Base-by-base conservation (phyloP, 2,888 invertebrate species). In the Watsonalla cultraria region DNA sequence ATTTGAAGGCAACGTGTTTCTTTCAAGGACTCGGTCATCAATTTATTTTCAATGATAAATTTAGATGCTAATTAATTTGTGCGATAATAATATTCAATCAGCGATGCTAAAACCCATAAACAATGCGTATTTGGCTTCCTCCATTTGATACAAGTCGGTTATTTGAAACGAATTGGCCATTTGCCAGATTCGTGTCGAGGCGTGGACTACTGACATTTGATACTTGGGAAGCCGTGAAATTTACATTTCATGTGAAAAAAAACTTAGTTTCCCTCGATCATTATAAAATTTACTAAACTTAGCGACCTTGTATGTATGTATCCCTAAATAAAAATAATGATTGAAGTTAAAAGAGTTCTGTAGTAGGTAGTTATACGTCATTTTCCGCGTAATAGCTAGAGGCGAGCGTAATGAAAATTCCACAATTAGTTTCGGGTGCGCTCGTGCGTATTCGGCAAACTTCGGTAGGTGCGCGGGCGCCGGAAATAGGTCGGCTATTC, bases 401-500 rank as follows among this genome's bases (percentile, higher is more conserved):
- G 61, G 71, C 59, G 68, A 70, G 68, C 70, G 75, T 73, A 72
- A 75, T 68, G 74, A 73, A 81, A 81, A 75, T 76, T 81, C 80
- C 73, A 78, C 80, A 80, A 74, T 79, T 79, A 84, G 82, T 71
- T 77, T 82, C 84, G 86, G 82, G 74, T 62, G 78, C 65, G 74
- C 56, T 81, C 86, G 86, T 67, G 58, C 57, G 62, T 54, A 61
- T 51, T 84, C 85, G 85, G 76, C 59, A 42, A 62, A 54, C 56
- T 53, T 76, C 79, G 82, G 78, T 53, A 51, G 66, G 57, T 61
- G 78, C 83, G 84, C 82, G 74, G 72, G 83, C 81, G 82, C 76
- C 82, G 81, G 84, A 90, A 90, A 90, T 89, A 89, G 86, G 76
- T 80, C 72, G 73, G 80, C 75, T 66, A 74, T 70, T 76, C 72